Evolutionary conservation across 2,113 vertebrate species (phyloP).

Genomic region (Podilymbus podiceps): DNA sequence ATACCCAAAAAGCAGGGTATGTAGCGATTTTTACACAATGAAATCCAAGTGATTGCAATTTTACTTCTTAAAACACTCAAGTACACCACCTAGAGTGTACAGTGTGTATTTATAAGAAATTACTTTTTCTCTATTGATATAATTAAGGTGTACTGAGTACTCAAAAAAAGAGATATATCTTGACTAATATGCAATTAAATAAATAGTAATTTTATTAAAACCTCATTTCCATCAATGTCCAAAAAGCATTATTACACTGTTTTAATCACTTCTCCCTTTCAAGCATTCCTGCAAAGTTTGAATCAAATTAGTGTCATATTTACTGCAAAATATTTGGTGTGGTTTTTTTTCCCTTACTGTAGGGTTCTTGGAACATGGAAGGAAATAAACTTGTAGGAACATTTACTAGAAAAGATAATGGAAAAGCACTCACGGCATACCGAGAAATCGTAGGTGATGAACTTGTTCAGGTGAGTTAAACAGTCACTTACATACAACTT

Average conservation of each 20-base stretch:
- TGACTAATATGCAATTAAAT: background rate
- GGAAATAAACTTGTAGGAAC: constrained; percentile 78
- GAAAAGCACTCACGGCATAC: constrained; percentile 75
- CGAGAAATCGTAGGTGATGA: constrained; percentile 79
- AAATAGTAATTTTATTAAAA: background rate
- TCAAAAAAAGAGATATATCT: background rate
- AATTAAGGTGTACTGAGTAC: background rate
- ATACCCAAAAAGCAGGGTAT: background rate
- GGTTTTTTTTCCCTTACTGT: background rate
- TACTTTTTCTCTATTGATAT: background rate
- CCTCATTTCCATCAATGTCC: background rate
- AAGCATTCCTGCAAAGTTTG: background rate
- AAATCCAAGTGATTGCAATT: background rate
- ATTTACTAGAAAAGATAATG: constrained; percentile 87
- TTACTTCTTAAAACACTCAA: background rate
- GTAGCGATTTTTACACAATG: background rate
- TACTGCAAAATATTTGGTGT: background rate
- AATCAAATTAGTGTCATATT: background rate
- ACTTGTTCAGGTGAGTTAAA: constrained; percentile 83
- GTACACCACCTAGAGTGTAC: background rate
- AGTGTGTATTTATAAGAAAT: background rate
- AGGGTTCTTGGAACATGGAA: constrained; percentile 85
- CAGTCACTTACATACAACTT: background rate
- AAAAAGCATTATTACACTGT: background rate
- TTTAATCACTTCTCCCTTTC: background rate